Evolutionary conservation across 1,140 invertebrate genomes (phyloP).

Genomic region (Saccostrea cuccullata): DNA sequence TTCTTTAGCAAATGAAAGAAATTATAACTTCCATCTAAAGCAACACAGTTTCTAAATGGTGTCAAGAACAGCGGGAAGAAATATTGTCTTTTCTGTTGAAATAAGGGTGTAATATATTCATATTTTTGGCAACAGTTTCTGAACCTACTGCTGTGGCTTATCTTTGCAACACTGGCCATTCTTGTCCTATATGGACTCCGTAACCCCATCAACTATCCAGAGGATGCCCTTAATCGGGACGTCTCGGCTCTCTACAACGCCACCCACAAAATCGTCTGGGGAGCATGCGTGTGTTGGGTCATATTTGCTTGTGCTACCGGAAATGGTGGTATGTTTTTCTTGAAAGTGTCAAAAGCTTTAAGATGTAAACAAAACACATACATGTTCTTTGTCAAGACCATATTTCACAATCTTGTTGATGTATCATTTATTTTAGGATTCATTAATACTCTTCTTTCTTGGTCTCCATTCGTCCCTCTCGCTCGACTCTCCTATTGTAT

Average conservation of each 20-base stretch:
- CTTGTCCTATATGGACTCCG: constrained; percentile 58
- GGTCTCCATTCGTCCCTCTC: constrained; percentile 88
- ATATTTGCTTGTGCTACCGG: constrained; percentile 63
- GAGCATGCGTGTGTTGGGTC: constrained; percentile 64
- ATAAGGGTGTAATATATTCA: no score
- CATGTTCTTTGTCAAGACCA: neutral
- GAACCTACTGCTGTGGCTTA: constrained; percentile 49
- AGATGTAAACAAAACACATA: neutral
- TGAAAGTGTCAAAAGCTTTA: neutral
- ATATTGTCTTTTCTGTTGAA: no score
- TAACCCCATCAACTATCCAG: constrained; percentile 39
- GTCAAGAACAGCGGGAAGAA: no score
- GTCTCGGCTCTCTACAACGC: constrained; percentile 70
- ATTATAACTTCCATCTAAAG: no score
- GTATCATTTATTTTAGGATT: constrained; percentile 78
- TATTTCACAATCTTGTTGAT: neutral
- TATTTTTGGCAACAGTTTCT: neutral
- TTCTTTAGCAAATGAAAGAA: no score
- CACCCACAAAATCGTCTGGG: constrained; percentile 76
- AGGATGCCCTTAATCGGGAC: constrained; percentile 36
- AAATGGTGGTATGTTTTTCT: constrained; percentile 55
- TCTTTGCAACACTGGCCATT: constrained; percentile 35
- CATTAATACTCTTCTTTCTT: constrained; percentile 87
- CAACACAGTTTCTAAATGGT: no score
- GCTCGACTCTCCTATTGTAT: constrained; percentile 92